These are phyloP conservation scores for Eira barbara DNA, from an alignment of 2,113 vertebrate species.

Conservation along the genomic window DNA sequence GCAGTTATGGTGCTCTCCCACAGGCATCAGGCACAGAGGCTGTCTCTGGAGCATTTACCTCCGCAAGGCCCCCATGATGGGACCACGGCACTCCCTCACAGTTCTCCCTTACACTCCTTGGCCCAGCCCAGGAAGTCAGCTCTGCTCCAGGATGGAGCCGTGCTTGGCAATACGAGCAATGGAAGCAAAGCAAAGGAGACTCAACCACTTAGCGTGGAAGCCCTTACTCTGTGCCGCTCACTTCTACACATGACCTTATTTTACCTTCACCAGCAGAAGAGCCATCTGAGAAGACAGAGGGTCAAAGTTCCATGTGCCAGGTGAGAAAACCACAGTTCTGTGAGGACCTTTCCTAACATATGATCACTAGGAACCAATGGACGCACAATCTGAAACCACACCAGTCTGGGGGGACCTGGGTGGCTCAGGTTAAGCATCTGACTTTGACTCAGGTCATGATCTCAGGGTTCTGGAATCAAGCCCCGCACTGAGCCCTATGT, in stretches of 20 bases:
- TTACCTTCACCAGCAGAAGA: background rate
- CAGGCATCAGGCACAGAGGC: constrained; percentile 12
- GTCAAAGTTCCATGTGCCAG: background rate
- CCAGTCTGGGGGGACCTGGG: background rate
- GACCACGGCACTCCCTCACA: constrained; percentile 56
- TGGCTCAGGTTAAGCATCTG: background rate
- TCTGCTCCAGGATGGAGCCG: background rate
- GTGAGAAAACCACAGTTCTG: background rate
- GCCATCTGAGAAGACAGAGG: background rate
- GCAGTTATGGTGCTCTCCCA: background rate
- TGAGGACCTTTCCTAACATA: background rate
- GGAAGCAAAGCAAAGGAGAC: background rate
- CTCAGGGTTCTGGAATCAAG: background rate
- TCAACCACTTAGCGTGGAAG: background rate
- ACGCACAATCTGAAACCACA: background rate
- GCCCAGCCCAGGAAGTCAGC: background rate
- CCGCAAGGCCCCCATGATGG: constrained; percentile 40
- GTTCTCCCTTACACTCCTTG: constrained; percentile 61
- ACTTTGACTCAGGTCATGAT: background rate
- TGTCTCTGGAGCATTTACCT: background rate
- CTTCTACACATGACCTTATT: background rate
- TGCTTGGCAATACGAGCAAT: background rate
- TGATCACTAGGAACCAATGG: background rate
- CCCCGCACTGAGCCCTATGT: background rate
- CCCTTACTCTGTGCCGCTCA: background rate